A percentile compares a stretch with the other conserved stretches of the same genome.
Conservation (phyloP, 2,797 vertebrate species). For the Thunnus albacares region DNA sequence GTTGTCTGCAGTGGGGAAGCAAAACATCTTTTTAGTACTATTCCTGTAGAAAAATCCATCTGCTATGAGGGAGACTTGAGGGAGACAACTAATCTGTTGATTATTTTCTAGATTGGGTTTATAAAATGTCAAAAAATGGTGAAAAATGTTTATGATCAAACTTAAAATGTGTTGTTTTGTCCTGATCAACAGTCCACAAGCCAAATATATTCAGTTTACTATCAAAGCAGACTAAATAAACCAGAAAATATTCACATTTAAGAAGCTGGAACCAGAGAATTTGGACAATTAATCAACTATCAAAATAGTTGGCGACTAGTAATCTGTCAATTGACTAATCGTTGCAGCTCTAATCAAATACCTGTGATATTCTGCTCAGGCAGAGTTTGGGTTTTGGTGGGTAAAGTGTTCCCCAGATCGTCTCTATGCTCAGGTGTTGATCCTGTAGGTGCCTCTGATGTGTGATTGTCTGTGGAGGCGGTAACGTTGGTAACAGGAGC, state of each 20-base stretch:
- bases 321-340: too few relatives aligned
- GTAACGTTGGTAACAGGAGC: not conserved
- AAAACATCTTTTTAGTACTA: not conserved
- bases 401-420: not conserved
- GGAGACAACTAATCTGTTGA: too few relatives aligned
- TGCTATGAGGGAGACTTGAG: not conserved
- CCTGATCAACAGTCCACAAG: too few relatives aligned
- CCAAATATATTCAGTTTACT: too few relatives aligned
- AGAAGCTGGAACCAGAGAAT: too few relatives aligned
- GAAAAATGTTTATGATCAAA: too few relatives aligned
- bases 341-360: conserved; percentile 25
- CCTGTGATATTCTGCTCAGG: conserved; percentile 44
- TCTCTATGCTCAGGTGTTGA: not conserved
- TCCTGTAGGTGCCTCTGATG: not conserved
- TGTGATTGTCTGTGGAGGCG: not conserved
- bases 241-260: too few relatives aligned
- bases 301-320: too few relatives aligned
- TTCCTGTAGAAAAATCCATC: not conserved
- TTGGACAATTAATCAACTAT: too few relatives aligned
- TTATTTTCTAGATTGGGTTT: not conserved
- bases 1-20: conserved; percentile 58
- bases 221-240: too few relatives aligned
- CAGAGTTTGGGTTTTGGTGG: not conserved
- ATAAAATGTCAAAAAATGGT: too few relatives aligned
- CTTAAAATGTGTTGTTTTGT: too few relatives aligned